These are phyloP conservation scores for Alexandromys fortis DNA, from an alignment of 2,113 vertebrate genomes.

Conservation along the genomic window DNA sequence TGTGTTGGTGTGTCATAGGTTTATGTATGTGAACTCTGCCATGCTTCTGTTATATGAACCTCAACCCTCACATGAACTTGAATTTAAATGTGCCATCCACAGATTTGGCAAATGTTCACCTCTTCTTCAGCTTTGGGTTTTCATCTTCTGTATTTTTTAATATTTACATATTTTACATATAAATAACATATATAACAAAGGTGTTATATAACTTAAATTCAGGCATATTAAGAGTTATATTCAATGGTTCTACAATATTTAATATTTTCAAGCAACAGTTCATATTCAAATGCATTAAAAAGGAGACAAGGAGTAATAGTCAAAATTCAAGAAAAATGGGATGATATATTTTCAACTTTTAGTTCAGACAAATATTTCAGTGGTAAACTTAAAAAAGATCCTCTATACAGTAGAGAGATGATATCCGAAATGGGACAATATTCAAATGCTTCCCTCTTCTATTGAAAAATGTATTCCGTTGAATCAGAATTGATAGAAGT, in stretches of 20 bases:
- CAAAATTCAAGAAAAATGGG: background rate
- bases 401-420: background rate
- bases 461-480: too few relatives aligned
- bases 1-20: background rate
- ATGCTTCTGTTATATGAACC: background rate
- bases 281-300: background rate
- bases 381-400: constrained; percentile 5
- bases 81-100: background rate
- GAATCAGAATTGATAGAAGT: too few relatives aligned
- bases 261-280: background rate
- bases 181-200: too few relatives aligned
- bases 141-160: background rate
- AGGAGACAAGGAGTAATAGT: background rate
- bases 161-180: too few relatives aligned
- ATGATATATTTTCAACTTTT: background rate
- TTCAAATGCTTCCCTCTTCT: background rate
- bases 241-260: background rate
- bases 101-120: background rate
- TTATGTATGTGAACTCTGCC: background rate
- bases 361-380: background rate
- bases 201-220: too few relatives aligned
- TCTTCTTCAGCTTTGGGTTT: background rate
- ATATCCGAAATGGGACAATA: background rate
- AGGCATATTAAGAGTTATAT: background rate
- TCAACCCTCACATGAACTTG: background rate